Conservation (phyloP, 2,888 invertebrate species). For the Bombylius discolor region DNA sequence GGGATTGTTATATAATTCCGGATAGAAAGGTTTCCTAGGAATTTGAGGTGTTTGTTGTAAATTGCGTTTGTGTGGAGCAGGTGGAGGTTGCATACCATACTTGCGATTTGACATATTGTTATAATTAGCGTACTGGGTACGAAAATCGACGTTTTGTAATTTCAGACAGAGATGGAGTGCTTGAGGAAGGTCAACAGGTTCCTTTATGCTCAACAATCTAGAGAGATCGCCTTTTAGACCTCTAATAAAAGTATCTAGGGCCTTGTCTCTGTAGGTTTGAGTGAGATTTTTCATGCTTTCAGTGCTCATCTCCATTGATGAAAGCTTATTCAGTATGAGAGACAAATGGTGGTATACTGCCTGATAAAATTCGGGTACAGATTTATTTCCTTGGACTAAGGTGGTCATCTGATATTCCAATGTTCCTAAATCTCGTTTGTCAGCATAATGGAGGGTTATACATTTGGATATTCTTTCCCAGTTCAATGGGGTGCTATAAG, state of each 20-base stretch:
- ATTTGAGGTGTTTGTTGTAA: too few relatives aligned
- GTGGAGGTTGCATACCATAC: not conserved
- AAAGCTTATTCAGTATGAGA: too few relatives aligned
- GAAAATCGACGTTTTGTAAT: not conserved
- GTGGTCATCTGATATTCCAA: too few relatives aligned
- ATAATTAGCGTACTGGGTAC: not conserved
- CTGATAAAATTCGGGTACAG: too few relatives aligned
- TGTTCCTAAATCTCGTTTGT: too few relatives aligned
- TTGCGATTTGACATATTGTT: not conserved
- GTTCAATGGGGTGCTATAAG: too few relatives aligned
- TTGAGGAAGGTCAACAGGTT: constrained; percentile 1
- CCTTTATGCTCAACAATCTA: constrained; percentile 3
- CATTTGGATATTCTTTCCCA: too few relatives aligned
- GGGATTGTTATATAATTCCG: not conserved
- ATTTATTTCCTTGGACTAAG: too few relatives aligned
- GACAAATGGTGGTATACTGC: too few relatives aligned
- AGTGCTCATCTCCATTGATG: constrained; percentile 12
- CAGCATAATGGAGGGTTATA: too few relatives aligned
- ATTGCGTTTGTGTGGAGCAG: not conserved
- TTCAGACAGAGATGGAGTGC: not conserved
- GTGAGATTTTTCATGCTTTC: constrained; percentile 12
- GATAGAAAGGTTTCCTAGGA: not conserved
- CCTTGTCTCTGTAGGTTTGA: constrained; percentile 13
- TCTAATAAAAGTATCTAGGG: constrained; percentile 16
- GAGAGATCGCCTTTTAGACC: constrained; percentile 13